Evolutionary conservation across 35 echinoderm and acorn worm species (phyloP), one percentile per base, ranked within the genome.

Genomic region (Ptychodera flava): DNA sequence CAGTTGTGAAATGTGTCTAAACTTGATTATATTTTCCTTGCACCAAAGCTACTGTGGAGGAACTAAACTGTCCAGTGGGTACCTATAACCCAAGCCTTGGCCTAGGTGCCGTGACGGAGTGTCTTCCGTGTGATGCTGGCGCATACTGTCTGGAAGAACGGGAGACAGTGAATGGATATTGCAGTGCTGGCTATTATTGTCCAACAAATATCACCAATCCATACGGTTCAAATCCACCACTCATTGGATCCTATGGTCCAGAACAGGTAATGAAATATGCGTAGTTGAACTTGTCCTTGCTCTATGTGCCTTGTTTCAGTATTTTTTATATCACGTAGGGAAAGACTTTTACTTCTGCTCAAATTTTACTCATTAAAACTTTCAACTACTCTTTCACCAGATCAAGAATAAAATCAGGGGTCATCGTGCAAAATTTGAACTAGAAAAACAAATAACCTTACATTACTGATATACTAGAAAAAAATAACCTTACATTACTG

Each of bases 161-260:
- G 76, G 52, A 79, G 16, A 92, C 87, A 0, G 79, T 88, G 0
- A 87, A 35, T 10, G 95, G 77, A 27, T 16, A 10, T 64, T 98
- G 95, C 38, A 36, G 31, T 12, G 16, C n/a, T 0, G 95, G 95
- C 12, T 98, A 92, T 79, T 94, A 94, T 86, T 98, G 95, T 78
- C 95, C 95, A 0, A 98, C 95, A 28, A 94, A 98, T 33, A 94
- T 98, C 80, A 85, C 87, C 90, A 98, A 98, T 78, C 87, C 90
- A 27, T 98, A 97, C 81, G 93, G 86, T 14, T 77, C 38, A 22
- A 90, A 77, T 29, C 95, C 95, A 0, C 29, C 85, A 1, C 33
- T 30, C 31, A 98, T 98, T 30, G 95, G 95, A 27, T 98, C 95
- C 0, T 98, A 98, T 34, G 95, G 95, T 12, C 89, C 93, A 15